Conservation (phyloP, 2,888 invertebrate genomes). For the Eupeodes luniger region DNA sequence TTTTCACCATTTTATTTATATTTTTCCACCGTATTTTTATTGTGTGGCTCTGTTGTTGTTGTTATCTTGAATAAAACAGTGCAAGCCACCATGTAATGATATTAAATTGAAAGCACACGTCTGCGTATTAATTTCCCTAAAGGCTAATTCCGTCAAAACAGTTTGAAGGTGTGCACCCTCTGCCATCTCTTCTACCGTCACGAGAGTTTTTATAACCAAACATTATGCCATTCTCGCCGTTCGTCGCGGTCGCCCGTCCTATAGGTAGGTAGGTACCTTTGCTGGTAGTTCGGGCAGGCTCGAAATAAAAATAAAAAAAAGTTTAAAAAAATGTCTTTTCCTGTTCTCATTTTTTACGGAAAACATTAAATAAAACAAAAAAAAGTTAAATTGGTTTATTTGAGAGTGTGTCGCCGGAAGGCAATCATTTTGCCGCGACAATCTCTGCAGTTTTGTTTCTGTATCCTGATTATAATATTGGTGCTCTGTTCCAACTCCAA, state of each 20-base stretch:
- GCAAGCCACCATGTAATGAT: constrained; percentile 57
- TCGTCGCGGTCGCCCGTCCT: too few species aligned
- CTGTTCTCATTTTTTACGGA: constrained; percentile 58
- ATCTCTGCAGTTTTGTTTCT: constrained; percentile 50
- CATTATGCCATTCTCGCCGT: background rate
- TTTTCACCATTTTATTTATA: constrained; percentile 8
- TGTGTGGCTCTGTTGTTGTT: background rate
- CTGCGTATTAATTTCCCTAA: constrained; percentile 72
- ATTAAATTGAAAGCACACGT: constrained; percentile 73
- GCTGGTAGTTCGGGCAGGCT: background rate
- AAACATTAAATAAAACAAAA: constrained; percentile 51
- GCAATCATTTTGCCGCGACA: constrained; percentile 57
- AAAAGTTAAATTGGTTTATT: constrained; percentile 75
- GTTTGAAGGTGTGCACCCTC: constrained; percentile 57
- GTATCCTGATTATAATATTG: constrained; percentile 35
- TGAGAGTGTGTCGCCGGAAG: constrained; percentile 51
- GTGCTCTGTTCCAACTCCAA: background rate
- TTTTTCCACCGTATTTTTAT: constrained; percentile 8
- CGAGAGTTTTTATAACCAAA: constrained; percentile 9
- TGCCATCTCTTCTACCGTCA: background rate
- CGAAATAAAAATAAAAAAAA: constrained; percentile 10
- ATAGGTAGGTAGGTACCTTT: too few species aligned
- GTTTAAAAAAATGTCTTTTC: constrained; percentile 21
- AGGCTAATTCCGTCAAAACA: constrained; percentile 73
- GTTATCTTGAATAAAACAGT: constrained; percentile 11